Conservation (phyloP, 2,113 vertebrate species). For the Microcebus ravelobensis region DNA sequence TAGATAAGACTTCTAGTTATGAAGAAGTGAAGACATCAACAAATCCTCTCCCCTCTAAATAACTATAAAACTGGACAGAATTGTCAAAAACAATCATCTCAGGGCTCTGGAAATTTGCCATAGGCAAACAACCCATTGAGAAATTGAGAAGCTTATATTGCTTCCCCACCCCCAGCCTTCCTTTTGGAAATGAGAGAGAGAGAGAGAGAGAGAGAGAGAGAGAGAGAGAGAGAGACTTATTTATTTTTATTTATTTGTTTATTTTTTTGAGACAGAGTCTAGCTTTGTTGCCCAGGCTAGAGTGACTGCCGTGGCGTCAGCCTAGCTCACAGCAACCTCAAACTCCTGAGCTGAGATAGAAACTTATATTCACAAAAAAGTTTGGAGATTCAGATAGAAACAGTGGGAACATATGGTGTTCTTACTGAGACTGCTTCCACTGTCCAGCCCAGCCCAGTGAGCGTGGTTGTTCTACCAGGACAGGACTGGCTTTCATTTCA, state of each 20-base stretch:
- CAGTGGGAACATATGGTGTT: neutral
- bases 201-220: too few relatives aligned
- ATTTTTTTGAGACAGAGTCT: too few relatives aligned
- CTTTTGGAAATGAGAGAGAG: too few relatives aligned
- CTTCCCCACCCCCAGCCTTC: too few relatives aligned
- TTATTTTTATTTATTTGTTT: too few relatives aligned
- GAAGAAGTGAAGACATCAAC: neutral
- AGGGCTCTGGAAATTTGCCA: neutral
- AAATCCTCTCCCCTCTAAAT: neutral
- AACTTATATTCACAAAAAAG: neutral
- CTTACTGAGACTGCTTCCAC: neutral
- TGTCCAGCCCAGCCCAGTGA: neutral
- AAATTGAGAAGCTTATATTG: neutral
- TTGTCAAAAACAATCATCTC: neutral
- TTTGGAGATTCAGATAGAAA: neutral
- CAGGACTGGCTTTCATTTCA: neutral
- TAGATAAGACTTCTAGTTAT: neutral
- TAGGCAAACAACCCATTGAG: conserved; percentile 9
- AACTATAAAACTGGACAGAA: neutral
- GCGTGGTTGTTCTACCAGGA: neutral
- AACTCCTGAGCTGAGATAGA: neutral
- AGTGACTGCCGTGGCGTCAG: too few relatives aligned
- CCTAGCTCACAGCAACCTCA: too few relatives aligned
- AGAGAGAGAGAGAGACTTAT: too few relatives aligned
- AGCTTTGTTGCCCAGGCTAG: too few relatives aligned